These are phyloP conservation scores for Aspidapion aeneum DNA, from an alignment of 2,888 invertebrate genomes.

Conservation along the genomic window DNA sequence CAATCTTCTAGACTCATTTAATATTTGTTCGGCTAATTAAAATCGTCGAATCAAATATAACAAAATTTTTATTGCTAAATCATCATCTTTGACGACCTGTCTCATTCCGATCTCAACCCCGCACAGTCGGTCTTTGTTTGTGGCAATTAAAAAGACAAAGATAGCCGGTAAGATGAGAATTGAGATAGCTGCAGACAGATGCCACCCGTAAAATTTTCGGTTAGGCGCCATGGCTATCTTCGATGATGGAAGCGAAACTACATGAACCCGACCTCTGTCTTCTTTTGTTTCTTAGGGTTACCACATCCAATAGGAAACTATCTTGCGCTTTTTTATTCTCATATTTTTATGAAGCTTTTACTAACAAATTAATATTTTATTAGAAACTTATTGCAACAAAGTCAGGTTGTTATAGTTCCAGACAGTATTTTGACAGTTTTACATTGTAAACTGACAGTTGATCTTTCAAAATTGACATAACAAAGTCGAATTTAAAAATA, in stretches of 20 bases:
- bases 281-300: no score
- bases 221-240: conserved; percentile 25
- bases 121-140: background rate
- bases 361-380: no score
- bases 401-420: no score
- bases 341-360: no score
- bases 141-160: background rate
- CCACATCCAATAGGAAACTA: no score
- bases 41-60: background rate
- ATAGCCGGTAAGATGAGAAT: background rate
- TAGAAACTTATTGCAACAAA: no score
- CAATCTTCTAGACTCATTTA: background rate
- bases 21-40: background rate
- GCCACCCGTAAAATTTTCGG: conserved; percentile 22
- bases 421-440: no score
- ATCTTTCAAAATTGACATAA: no score
- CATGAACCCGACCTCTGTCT: no score
- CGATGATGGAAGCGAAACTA: background rate
- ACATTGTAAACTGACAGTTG: no score
- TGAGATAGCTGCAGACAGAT: conserved; percentile 13
- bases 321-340: no score
- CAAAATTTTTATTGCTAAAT: background rate
- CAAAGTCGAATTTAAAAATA: no score
- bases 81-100: background rate
- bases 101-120: background rate